phyloP scores from a whole-genome alignment of 2,113 vertebrate species.

The Apteryx mantelli region DNA sequence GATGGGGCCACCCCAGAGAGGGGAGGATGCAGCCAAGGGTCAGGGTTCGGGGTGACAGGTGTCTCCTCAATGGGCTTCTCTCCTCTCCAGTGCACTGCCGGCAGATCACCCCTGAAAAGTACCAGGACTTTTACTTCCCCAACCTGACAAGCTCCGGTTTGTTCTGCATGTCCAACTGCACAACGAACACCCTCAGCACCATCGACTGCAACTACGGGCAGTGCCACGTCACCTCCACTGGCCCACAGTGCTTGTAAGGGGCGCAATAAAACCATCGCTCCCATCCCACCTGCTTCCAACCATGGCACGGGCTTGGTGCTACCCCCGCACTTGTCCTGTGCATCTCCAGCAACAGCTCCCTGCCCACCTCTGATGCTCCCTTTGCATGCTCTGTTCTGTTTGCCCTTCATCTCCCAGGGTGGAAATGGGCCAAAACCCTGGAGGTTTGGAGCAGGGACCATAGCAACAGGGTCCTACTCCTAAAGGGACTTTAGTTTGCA shows the following conservation, averaged over 20 bases:
- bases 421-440: background rate
- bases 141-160: background rate
- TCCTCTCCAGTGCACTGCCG: background rate
- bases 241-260: conserved; percentile 43
- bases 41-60: background rate
- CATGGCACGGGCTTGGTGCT: no score
- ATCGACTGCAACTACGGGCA: background rate
- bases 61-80: background rate
- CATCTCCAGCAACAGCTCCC: no score
- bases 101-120: background rate
- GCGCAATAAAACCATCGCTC: rapidly evolving
- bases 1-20: rapidly evolving
- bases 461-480: background rate
- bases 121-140: conserved; percentile 18
- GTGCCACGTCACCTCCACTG: background rate
- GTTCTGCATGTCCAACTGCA: conserved; percentile 36
- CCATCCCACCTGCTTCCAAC: rapidly evolving
- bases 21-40: no score
- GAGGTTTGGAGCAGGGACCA: background rate
- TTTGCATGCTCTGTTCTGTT: no score
- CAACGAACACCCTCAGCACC: rapidly evolving
- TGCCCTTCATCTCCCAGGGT: no score
- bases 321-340: no score
- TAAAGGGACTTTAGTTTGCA: background rate
- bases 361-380: background rate